Evolutionary conservation across 2,113 vertebrate genomes (phyloP).

Genomic region (Ailuropoda melanoleuca): DNA sequence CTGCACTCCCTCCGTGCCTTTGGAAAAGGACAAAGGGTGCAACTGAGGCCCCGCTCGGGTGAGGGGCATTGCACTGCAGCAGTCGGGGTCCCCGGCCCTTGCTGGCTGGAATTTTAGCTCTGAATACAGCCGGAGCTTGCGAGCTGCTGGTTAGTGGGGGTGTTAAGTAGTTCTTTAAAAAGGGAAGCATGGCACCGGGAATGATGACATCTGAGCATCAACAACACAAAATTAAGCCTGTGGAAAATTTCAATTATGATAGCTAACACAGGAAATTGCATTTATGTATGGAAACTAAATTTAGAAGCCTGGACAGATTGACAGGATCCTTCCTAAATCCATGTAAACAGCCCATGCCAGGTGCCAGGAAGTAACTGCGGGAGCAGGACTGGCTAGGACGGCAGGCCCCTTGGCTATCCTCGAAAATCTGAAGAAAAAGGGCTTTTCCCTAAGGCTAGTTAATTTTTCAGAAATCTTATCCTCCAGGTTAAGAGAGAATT

Average conservation of each 20-base stretch:
- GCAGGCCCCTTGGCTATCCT: not conserved
- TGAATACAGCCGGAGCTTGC: not conserved
- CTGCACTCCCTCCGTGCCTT: not conserved
- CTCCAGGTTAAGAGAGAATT: not conserved
- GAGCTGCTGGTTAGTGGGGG: not conserved
- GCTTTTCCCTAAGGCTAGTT: not conserved
- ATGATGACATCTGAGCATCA: constrained; percentile 48
- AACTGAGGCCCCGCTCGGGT: not conserved
- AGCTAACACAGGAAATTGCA: constrained; percentile 40
- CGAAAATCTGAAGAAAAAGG: not conserved
- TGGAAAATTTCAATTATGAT: constrained; percentile 54
- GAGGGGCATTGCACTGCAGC: not conserved
- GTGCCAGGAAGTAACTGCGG: constrained; percentile 42
- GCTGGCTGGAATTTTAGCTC: not conserved
- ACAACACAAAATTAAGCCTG: constrained; percentile 48
- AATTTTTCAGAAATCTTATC: constrained; percentile 32
- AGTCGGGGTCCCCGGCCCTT: fast-evolving
- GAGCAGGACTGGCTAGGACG: not conserved
- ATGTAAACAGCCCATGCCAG: constrained; percentile 13
- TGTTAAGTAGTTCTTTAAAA: constrained; percentile 42
- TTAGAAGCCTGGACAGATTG: constrained; percentile 57
- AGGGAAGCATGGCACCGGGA: not conserved
- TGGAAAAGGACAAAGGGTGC: not conserved
- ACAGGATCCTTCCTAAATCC: constrained; percentile 42
- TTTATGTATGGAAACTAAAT: constrained; percentile 62